Conservation (phyloP, 1,140 invertebrate species). For the Papilio polyxenes region DNA sequence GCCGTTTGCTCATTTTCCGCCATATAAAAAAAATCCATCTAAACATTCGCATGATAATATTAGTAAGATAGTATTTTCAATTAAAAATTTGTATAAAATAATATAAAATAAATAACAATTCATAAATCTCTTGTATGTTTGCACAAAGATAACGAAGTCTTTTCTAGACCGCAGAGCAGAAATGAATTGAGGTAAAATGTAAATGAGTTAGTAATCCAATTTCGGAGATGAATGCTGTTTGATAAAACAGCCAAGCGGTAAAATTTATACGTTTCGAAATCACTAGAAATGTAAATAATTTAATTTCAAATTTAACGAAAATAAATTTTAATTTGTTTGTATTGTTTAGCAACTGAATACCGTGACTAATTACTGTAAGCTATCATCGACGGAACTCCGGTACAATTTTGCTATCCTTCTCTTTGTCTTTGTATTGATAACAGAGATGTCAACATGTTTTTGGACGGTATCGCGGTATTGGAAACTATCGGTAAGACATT, state of each 20-base stretch:
- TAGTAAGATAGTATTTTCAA: too few species aligned
- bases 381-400: neutral
- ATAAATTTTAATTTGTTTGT: neutral
- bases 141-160: neutral
- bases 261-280: neutral
- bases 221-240: neutral
- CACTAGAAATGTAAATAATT: neutral
- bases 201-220: constrained; percentile 27
- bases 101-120: neutral
- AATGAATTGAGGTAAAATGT: constrained; percentile 12
- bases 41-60: too few species aligned
- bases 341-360: neutral
- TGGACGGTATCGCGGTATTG: too few species aligned
- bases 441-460: neutral
- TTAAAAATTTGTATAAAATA: too few species aligned
- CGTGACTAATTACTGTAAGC: neutral
- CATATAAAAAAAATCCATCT: too few species aligned
- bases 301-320: neutral
- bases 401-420: too few species aligned
- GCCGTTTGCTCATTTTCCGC: too few species aligned
- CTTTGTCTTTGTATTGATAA: neutral
- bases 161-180: neutral
- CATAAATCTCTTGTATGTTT: neutral
- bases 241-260: neutral
- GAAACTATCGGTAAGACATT: too few species aligned